Evolutionary conservation across 2,888 invertebrate genomes (phyloP).

Genomic region (Caenorhabditis virilis): DNA sequence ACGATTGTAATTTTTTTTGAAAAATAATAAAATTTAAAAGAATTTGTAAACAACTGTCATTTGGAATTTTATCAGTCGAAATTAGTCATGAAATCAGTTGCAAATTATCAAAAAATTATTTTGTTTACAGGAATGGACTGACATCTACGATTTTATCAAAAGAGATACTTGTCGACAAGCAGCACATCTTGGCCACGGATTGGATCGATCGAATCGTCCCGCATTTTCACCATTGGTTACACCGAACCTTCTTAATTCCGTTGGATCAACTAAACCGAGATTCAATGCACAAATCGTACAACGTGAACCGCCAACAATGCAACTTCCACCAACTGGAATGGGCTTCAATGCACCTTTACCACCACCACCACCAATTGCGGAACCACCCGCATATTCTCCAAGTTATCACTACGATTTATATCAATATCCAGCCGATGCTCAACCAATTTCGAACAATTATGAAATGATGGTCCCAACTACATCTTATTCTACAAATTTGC

Average conservation of each 20-base stretch:
- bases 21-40: not conserved
- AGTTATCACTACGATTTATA: too few relatives aligned
- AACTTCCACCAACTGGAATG: conserved; percentile 7
- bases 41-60: too few relatives aligned
- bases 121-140: conserved; percentile 26
- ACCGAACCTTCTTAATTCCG: conserved; percentile 15
- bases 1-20: not conserved
- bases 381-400: not conserved
- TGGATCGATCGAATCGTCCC: conserved; percentile 1
- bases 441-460: not conserved
- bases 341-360: not conserved
- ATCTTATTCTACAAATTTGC: too few relatives aligned
- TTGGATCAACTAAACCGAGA: conserved; percentile 8
- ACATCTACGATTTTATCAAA: conserved; percentile 30
- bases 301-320: conserved; percentile 26
- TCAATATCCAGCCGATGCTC: too few relatives aligned
- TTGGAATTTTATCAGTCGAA: too few relatives aligned
- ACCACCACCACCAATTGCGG: not conserved
- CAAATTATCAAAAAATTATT: too few relatives aligned
- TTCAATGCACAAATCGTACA: conserved; percentile 6
- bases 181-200: not conserved
- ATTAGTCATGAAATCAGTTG: too few relatives aligned
- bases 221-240: conserved; percentile 29
- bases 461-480: conserved; percentile 10
- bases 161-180: conserved; percentile 15